Evolutionary conservation across 1,140 invertebrate genomes (phyloP).

Genomic region (Aphis craccivora): DNA sequence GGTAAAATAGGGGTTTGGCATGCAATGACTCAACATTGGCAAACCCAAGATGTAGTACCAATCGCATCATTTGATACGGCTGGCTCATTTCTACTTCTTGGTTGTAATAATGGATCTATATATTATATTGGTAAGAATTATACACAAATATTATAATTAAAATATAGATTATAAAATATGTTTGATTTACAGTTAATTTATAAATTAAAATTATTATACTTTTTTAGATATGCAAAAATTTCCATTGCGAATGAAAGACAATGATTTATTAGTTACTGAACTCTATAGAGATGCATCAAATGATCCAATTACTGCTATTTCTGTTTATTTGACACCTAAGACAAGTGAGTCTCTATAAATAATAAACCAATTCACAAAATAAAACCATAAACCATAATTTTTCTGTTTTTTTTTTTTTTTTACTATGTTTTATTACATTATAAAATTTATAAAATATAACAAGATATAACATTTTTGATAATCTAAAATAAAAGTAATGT

Average conservation of each 20-base stretch:
- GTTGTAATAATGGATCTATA: slow-evolving; percentile 95
- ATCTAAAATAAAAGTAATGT: too few species aligned
- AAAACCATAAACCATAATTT: background rate
- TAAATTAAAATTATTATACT: slow-evolving; percentile 60
- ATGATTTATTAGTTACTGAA: slow-evolving; percentile 96
- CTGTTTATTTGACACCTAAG: slow-evolving; percentile 97
- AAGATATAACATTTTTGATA: too few species aligned
- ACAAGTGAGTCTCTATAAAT: slow-evolving; percentile 76
- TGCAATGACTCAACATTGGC: slow-evolving; percentile 97
- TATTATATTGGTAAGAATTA: slow-evolving; percentile 87
- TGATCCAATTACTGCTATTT: slow-evolving; percentile 97
- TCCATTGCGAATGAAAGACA: slow-evolving; percentile 97
- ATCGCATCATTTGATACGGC: slow-evolving; percentile 96
- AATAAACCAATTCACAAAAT: background rate
- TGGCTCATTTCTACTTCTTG: slow-evolving; percentile 91
- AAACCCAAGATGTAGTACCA: slow-evolving; percentile 93
- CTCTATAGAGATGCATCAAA: slow-evolving; percentile 92
- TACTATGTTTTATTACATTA: background rate
- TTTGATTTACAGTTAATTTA: background rate
- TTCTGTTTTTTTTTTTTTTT: too few species aligned
- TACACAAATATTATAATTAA: background rate
- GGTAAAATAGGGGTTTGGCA: slow-evolving; percentile 99
- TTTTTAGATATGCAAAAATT: slow-evolving; percentile 98
- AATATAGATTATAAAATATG: background rate
- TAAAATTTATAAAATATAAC: background rate